Conservation (phyloP, 2,113 vertebrate species). For the Hemiscyllium ocellatum region DNA sequence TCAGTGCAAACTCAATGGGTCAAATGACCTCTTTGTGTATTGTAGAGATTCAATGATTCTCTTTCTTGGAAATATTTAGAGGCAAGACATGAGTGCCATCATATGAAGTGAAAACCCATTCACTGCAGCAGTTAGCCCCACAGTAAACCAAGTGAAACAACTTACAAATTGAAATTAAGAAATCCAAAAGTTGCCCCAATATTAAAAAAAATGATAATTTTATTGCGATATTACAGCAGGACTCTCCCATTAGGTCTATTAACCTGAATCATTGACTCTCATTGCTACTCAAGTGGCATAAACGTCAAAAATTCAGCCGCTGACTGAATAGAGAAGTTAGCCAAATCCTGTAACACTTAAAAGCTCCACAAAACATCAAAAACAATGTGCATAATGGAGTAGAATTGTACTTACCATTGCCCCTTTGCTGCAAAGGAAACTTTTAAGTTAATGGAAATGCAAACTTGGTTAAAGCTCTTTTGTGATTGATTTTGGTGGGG, state of each 20-base stretch:
- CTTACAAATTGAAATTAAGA: background rate
- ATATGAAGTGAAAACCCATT: background rate
- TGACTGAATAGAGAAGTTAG: background rate
- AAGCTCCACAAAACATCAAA: constrained; percentile 42
- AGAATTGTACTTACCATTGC: constrained; percentile 47
- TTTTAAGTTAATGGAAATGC: constrained; percentile 71
- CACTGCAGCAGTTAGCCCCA: background rate
- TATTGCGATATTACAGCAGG: too few species aligned
- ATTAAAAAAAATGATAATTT: too few species aligned
- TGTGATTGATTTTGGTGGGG: constrained; percentile 42
- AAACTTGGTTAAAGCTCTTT: constrained; percentile 47
- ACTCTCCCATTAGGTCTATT: background rate
- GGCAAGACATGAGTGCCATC: background rate
- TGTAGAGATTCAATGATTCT: too few species aligned
- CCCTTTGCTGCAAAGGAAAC: constrained; percentile 50
- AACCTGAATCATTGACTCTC: too few species aligned
- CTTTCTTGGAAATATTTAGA: too few species aligned
- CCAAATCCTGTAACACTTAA: background rate
- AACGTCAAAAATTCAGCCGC: background rate
- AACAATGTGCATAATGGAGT: constrained; percentile 47
- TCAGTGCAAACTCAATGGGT: too few species aligned
- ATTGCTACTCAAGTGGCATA: background rate
- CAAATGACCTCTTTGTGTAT: too few species aligned
- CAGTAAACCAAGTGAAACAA: background rate
- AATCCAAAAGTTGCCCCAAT: background rate